These are phyloP conservation scores for Xiphorhynchus elegans DNA, from an alignment of 2,113 vertebrate species.

Conservation along the genomic window DNA sequence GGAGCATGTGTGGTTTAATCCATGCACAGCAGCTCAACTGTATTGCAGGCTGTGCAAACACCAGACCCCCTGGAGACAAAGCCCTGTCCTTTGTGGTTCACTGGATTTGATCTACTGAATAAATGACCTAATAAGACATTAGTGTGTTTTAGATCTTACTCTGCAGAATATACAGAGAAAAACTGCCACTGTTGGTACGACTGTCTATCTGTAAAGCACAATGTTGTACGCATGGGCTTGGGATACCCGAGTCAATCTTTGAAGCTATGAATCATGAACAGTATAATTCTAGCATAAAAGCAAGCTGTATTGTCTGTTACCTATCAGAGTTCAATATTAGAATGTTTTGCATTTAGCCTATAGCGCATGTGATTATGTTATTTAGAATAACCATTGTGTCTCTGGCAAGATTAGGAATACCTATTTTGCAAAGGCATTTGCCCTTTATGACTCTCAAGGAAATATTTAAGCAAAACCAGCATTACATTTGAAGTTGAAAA, in stretches of 20 bases:
- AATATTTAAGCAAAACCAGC: neutral
- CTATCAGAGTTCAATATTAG: neutral
- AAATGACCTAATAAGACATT: neutral
- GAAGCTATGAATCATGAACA: neutral
- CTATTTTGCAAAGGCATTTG: neutral
- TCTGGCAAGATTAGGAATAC: neutral
- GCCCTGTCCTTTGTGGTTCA: neutral
- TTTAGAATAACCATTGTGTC: neutral
- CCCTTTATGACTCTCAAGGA: neutral
- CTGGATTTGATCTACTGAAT: neutral
- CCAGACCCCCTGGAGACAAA: neutral
- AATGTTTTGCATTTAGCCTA: neutral
- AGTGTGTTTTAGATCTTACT: neutral
- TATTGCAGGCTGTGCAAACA: neutral
- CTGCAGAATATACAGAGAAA: neutral
- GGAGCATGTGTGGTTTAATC: neutral
- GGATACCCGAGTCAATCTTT: neutral
- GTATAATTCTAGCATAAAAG: neutral
- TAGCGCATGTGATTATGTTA: neutral
- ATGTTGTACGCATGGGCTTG: accelerated
- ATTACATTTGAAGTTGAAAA: neutral
- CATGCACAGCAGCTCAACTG: neutral
- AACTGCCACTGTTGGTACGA: neutral
- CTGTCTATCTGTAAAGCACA: neutral
- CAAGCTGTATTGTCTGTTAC: neutral